Conservation (phyloP, 1,140 invertebrate species). For the Penaeus vannamei region DNA sequence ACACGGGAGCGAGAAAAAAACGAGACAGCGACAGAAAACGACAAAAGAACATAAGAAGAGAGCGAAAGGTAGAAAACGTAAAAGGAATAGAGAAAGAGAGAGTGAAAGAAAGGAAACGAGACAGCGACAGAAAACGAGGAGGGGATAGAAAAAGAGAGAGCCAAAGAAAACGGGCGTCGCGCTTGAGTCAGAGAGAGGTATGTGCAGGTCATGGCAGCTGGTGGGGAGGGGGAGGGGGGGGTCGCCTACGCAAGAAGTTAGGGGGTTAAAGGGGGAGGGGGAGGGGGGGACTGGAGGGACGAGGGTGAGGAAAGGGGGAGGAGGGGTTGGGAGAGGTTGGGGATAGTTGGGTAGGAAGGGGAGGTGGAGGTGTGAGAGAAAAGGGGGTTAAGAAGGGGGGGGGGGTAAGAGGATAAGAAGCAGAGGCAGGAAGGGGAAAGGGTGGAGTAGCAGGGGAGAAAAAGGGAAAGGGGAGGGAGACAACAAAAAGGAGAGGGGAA, state of each 20-base stretch:
- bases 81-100: no score
- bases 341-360: neutral
- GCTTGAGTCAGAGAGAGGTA: no score
- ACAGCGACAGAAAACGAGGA: neutral
- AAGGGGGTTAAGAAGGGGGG: neutral
- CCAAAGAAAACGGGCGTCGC: no score
- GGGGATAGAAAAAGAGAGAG: neutral
- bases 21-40: neutral
- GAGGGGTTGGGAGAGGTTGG: neutral
- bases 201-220: no score
- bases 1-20: neutral
- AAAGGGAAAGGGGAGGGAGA: neutral
- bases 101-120: no score
- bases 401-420: neutral
- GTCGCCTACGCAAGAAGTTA: no score
- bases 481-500: neutral
- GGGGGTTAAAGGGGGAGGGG: neutral
- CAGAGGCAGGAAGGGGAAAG: constrained; percentile 6
- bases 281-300: neutral
- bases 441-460: neutral
- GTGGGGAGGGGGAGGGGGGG: no score
- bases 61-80: no score
- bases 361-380: neutral
- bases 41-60: neutral
- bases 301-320: neutral